A percentile compares a stretch with the other conserved stretches of the same genome.
These are phyloP conservation scores for Atlantisia rogersi DNA, from an alignment of 2,113 vertebrate species.

Conservation along the genomic window DNA sequence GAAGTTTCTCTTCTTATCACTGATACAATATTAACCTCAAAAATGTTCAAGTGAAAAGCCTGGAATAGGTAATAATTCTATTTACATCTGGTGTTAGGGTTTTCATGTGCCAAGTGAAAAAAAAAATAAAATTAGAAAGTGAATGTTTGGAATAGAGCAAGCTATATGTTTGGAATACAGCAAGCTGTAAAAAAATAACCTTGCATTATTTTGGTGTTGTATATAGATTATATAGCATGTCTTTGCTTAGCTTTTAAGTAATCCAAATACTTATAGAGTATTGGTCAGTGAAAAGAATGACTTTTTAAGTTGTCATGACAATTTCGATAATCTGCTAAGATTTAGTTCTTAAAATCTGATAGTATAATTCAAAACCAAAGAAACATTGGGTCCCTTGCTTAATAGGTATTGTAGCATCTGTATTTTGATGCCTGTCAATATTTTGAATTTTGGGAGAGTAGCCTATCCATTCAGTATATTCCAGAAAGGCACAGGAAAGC, in stretches of 20 bases:
- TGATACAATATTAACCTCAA: background rate
- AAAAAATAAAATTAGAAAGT: background rate
- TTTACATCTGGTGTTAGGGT: background rate
- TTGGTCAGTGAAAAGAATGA: background rate
- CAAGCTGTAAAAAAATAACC: background rate
- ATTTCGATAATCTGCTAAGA: background rate
- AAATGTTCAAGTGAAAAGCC: background rate
- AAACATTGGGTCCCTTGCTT: background rate
- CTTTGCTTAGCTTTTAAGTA: background rate
- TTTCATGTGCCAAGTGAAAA: background rate
- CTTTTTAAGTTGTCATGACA: background rate
- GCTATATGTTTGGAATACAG: background rate
- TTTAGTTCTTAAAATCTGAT: background rate
- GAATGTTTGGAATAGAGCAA: background rate
- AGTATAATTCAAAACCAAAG: background rate
- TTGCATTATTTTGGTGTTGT: background rate
- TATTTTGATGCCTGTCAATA: background rate
- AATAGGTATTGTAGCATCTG: background rate
- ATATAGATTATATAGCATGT: background rate
- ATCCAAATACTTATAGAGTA: background rate
- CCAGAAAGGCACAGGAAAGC: background rate
- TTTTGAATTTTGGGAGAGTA: background rate
- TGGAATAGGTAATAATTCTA: background rate
- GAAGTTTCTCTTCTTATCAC: background rate
- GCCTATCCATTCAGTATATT: background rate